phyloP scores from a whole-genome alignment of 2,113 vertebrate genomes.

The Sturnira hondurensis region DNA sequence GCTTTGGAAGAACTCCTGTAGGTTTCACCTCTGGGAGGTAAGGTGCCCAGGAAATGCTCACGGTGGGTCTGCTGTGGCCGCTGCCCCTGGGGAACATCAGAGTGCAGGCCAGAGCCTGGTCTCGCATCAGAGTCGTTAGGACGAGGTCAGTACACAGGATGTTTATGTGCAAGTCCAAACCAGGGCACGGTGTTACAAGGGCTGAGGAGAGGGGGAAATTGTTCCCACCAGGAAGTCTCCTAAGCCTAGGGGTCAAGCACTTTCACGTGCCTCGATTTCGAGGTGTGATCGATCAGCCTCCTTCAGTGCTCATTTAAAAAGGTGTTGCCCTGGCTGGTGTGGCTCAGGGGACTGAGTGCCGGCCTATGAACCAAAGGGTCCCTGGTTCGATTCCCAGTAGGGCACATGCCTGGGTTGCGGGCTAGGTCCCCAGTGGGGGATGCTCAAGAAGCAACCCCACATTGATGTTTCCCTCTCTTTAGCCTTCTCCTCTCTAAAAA shows the following conservation, averaged over 20 bases:
- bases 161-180: neutral
- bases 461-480: too few species aligned
- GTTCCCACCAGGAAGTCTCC: neutral
- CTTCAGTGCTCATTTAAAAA: neutral
- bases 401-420: too few species aligned
- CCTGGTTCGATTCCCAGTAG: too few species aligned
- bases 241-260: neutral
- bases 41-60: neutral
- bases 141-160: neutral
- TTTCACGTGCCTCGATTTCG: neutral
- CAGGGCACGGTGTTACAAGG: neutral
- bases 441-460: rapidly evolving
- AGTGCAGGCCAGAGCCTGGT: neutral
- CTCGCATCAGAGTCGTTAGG: neutral
- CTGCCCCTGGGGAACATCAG: neutral
- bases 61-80: neutral
- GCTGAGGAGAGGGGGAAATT: neutral
- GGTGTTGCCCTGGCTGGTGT: neutral
- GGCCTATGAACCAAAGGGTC: too few species aligned
- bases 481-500: too few species aligned
- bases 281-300: neutral
- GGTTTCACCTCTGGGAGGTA: neutral
- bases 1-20: neutral
- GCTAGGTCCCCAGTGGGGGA: too few species aligned
- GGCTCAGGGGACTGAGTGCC: too few species aligned